Percentiles rank a stretch among this genome's conserved stretches.
Evolutionary conservation across 2,888 invertebrate genomes (phyloP).

Genomic region (Euplexia lucipara): DNA sequence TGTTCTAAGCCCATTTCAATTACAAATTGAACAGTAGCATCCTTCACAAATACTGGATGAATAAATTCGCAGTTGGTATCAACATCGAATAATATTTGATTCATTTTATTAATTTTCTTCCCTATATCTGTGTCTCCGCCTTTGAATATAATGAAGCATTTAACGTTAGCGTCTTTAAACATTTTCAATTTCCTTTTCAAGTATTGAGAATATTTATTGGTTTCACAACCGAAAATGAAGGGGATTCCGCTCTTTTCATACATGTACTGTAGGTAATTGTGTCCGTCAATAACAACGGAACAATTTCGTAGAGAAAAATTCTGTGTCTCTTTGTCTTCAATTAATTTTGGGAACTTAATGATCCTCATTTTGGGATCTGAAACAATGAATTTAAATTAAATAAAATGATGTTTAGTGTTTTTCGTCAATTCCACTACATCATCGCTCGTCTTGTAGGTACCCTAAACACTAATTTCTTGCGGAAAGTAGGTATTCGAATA

Average conservation of each 20-base stretch:
- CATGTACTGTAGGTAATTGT: slow-evolving; percentile 65
- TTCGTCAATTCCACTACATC: background rate
- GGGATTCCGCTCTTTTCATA: slow-evolving; percentile 61
- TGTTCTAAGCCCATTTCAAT: slow-evolving; percentile 70
- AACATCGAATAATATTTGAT: slow-evolving; percentile 8
- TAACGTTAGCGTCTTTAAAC: slow-evolving; percentile 70
- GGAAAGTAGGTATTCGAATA: too few relatives aligned
- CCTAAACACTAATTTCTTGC: too few relatives aligned
- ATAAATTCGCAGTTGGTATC: slow-evolving; percentile 3
- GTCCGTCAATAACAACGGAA: slow-evolving; percentile 72
- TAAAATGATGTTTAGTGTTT: slow-evolving; percentile 4
- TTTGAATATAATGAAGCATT: slow-evolving; percentile 73
- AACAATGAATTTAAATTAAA: too few relatives aligned
- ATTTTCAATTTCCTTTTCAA: slow-evolving; percentile 61
- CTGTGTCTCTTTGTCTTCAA: slow-evolving; percentile 3
- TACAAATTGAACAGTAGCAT: slow-evolving; percentile 67
- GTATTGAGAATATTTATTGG: slow-evolving; percentile 65
- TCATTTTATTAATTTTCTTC: slow-evolving; percentile 39
- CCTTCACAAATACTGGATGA: slow-evolving; percentile 65
- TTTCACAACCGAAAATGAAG: slow-evolving; percentile 69
- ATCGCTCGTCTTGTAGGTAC: too few relatives aligned
- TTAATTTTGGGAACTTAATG: background rate
- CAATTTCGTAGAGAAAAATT: slow-evolving; percentile 58
- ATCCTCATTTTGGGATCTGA: slow-evolving; percentile 52
- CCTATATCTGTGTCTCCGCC: slow-evolving; percentile 66